A percentile compares a stretch with the other conserved stretches of the same genome.
Conservation (phyloP, 2,113 vertebrate species). For the Actinemys pallida region DNA sequence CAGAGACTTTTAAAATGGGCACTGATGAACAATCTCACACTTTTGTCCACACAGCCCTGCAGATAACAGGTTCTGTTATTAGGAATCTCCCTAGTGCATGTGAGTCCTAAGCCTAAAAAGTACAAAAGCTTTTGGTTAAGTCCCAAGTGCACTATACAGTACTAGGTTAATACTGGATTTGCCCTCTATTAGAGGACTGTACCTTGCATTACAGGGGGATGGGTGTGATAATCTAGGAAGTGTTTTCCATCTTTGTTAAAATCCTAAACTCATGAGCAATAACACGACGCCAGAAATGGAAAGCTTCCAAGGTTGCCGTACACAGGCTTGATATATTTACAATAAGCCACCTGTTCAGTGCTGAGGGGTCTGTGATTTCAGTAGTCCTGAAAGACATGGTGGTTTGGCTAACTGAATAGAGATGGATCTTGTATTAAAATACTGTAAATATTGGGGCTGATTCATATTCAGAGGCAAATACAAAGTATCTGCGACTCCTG, state of each 20-base stretch:
- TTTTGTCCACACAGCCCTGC: not conserved
- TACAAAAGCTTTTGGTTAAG: not conserved
- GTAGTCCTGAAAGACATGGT: not conserved
- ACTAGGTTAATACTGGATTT: not conserved
- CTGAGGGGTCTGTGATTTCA: not conserved
- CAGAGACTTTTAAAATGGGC: not conserved
- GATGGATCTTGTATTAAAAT: not conserved
- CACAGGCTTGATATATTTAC: not conserved
- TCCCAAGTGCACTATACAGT: not conserved
- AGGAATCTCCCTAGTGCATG: not conserved
- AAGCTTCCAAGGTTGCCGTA: not conserved
- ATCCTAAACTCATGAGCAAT: not conserved
- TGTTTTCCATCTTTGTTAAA: not conserved
- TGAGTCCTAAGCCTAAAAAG: not conserved
- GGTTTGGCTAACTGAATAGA: not conserved
- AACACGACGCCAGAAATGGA: not conserved
- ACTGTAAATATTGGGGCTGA: not conserved
- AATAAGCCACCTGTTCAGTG: not conserved
- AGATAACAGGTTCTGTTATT: accelerated
- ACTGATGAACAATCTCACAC: not conserved
- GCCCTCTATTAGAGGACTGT: not conserved
- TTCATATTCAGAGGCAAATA: not conserved
- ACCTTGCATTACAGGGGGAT: not conserved
- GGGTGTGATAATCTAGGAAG: not conserved
- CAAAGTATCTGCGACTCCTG: not conserved